Base-by-base conservation (phyloP, 2,797 vertebrate genomes). In the Hyperoplus immaculatus region DNA sequence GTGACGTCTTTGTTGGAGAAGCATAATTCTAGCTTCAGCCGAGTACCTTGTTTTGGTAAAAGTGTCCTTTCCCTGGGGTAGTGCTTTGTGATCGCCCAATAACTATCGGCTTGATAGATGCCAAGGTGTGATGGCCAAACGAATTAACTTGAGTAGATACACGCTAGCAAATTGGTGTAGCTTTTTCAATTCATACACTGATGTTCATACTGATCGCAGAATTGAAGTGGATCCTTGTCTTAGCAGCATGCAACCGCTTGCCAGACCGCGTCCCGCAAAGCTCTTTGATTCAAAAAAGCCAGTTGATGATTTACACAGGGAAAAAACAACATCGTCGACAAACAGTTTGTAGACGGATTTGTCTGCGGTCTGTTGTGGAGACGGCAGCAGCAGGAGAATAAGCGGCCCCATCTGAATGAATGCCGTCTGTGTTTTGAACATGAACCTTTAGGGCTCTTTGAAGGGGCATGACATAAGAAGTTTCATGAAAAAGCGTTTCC, bases 241-340 rank as follows among this genome's bases (percentile, higher is more conserved):
- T 14, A 21, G 54, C 64, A 41, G 16, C 61, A 14, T 18, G 70
- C 18, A 60, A 59, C 63, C 41, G 66, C 57, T 55, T 56, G 72
- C 46, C 72, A 81, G 69, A 74, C 57, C n/a, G 62, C 14, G 2
- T 70, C 80, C 75, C 47, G 1, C 4, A 5, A 75, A 76, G 65
- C 47, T 54, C 82, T 83, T 88, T 83, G 80, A 88, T 85, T 88
- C 50, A 60, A 68, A 81, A 29, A 71, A 70, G 66, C 68, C 8
- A 7, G 45, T 85, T 82, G 80, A 87, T 88, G 80, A 83, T 89
- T 88, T 81, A 79, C 64, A 82, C 5, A 0, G 66, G 8, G 7
- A 62, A 49, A 16, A 75, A 46, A 72, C 58, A 80, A 78, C 82
- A 74, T 61, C 59, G 62, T 63, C 6, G 38, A 69, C 76, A 80